Evolutionary conservation across 2,888 invertebrate species (phyloP).

Genomic region (Campoplex nolae): DNA sequence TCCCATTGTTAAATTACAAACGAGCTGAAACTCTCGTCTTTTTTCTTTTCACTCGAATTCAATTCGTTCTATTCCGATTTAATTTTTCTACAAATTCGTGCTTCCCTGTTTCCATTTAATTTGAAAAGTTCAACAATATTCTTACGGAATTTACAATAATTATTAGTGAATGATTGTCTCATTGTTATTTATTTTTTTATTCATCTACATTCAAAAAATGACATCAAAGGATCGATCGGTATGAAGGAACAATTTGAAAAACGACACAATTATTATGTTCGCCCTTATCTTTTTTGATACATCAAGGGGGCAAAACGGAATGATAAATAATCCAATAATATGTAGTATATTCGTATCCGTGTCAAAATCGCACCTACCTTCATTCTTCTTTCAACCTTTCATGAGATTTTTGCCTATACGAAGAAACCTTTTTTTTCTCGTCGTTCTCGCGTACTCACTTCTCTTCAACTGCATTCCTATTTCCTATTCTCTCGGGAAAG

Average conservation of each 20-base stretch:
- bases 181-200: background rate
- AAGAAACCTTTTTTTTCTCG: constrained; percentile 38
- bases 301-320: background rate
- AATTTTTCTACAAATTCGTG: background rate
- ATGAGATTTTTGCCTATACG: constrained; percentile 36
- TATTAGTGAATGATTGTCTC: background rate
- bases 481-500: constrained; percentile 53
- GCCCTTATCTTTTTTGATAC: background rate
- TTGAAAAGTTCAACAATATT: background rate
- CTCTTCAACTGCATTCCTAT: constrained; percentile 26
- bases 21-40: background rate
- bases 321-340: constrained; percentile 40
- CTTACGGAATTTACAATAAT: background rate
- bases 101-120: background rate
- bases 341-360: constrained; percentile 44
- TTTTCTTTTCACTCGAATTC: constrained; percentile 18
- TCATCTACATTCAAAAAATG: background rate
- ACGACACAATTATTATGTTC: constrained; percentile 1
- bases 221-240: background rate
- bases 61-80: background rate
- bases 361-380: constrained; percentile 35
- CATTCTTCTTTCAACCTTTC: background rate
- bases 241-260: background rate
- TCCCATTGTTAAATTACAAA: constrained; percentile 40
- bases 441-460: constrained; percentile 30